phyloP scores from a whole-genome alignment of 2,888 invertebrate species.

The Sisyra nigra region DNA sequence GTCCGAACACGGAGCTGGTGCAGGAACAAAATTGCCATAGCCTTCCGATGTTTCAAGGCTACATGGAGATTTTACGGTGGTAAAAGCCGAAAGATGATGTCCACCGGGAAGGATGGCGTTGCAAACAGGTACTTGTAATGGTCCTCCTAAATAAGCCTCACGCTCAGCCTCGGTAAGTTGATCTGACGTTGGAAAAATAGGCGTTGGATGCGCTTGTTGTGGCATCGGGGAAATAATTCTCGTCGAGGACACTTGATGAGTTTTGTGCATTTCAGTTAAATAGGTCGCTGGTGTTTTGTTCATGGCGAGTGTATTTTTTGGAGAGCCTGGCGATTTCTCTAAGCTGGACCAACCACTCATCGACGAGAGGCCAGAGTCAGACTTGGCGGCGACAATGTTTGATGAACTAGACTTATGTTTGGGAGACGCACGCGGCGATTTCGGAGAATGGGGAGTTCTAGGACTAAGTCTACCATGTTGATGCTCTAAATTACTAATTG shows the following conservation, averaged over 20 bases:
- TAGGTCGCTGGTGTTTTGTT: constrained; percentile 6
- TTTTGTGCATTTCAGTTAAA: constrained; percentile 8
- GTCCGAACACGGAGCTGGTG: constrained; percentile 32
- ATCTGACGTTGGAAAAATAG: constrained; percentile 17
- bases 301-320: constrained; percentile 33
- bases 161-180: constrained; percentile 24
- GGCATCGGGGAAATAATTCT: constrained; percentile 14
- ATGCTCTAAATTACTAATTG: constrained; percentile 19
- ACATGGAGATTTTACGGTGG: constrained; percentile 34
- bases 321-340: constrained; percentile 72
- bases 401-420: constrained; percentile 39
- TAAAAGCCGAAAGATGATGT: constrained; percentile 35
- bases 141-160: constrained; percentile 28
- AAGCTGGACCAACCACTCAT: constrained; percentile 77
- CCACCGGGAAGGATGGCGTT: constrained; percentile 26
- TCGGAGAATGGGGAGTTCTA: constrained; percentile 44
- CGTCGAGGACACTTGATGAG: constrained; percentile 10
- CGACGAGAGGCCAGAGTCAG: constrained; percentile 73
- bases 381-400: constrained; percentile 58
- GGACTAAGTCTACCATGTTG: constrained; percentile 41
- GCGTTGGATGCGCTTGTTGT: constrained; percentile 12
- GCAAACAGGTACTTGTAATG: constrained; percentile 17
- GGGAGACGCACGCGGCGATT: constrained; percentile 55
- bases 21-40: constrained; percentile 34
- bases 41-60: constrained; percentile 29